Base-by-base conservation (phyloP, 2,888 invertebrate genomes). In the Drosophila robusta region DNA sequence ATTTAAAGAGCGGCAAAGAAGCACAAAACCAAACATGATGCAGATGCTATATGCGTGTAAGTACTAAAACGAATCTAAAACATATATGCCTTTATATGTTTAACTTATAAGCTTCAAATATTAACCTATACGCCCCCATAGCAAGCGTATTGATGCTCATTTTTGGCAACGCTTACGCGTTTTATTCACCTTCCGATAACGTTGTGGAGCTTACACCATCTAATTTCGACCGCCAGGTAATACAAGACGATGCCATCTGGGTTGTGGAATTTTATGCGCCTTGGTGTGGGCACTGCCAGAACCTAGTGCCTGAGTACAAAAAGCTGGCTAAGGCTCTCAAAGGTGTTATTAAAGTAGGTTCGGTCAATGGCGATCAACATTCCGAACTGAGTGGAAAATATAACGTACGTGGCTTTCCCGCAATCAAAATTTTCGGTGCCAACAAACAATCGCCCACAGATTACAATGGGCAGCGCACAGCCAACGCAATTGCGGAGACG, bases 221-320 rank as follows among this genome's bases (percentile, higher is more conserved):
- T 50, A 99, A 98, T 93, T 99, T 99, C 91, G 95, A 98, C 84
- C 94, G 93, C 77, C 93, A 96, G 81, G 98, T 99, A 4, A 92
- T 95, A 47, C 94, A 96, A 76, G 95, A 97, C 75, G 96, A 98
- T 91, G 95, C 96, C 80, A 93, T 99, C 24, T 99, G 99, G 99
- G 93, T 99, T 63, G 97, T 99, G 1, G 99, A 99, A 90, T 92
- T 92, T 68, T 92, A 78, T 70, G 99, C 99, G 0, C 98, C 98
- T 0, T 99, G 99, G 99, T 99, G 97, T 51, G 97, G 97, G 11
- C 97, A 97, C 90, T 97, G 99, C 92, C 95, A 98, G 92, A 95
- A 94, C 69, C 93, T 99, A 44, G 97, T 96, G 44, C 97, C 98
- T 1, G 99, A 99, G 91, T 99, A 98, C 93, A 95, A 96, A 70